phyloP scores from a whole-genome alignment of 1,140 invertebrate genomes.

The Listronotus bonariensis region DNA sequence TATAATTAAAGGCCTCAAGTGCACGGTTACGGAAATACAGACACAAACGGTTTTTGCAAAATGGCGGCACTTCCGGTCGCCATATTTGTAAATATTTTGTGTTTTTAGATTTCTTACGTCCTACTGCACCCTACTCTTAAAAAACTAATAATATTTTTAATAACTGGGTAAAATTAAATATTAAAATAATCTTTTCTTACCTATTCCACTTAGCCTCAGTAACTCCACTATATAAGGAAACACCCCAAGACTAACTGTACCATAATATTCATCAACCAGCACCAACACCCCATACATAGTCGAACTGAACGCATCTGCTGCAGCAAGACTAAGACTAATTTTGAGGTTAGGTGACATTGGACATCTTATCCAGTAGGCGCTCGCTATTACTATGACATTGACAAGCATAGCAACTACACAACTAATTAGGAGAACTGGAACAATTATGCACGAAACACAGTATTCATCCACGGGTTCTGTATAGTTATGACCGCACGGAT shows the following conservation, averaged over 20 bases:
- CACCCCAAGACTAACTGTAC: constrained; percentile 7
- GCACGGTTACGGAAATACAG: no score
- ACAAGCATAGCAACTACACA: constrained; percentile 58
- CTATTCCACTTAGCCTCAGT: constrained; percentile 38
- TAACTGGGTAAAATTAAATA: no score
- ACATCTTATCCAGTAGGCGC: constrained; percentile 60
- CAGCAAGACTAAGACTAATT: constrained; percentile 65
- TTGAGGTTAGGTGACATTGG: constrained; percentile 64
- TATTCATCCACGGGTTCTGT: no score
- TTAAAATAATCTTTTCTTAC: constrained; percentile 2
- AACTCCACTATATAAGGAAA: constrained; percentile 28
- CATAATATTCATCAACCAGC: constrained; percentile 59
- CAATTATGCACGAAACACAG: background rate
- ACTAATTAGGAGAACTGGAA: constrained; percentile 41
- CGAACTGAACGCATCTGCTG: constrained; percentile 63
- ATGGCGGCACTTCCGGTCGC: no score
- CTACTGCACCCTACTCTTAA: no score
- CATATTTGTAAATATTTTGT: no score
- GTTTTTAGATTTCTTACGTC: no score
- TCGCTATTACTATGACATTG: constrained; percentile 61
- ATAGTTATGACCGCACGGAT: no score
- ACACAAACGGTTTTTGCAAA: no score
- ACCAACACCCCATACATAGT: constrained; percentile 59
- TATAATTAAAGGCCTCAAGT: no score
- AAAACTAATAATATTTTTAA: no score